phyloP scores from a whole-genome alignment of 35 echinoderm and acorn worm species.

The Lytechinus pictus region DNA sequence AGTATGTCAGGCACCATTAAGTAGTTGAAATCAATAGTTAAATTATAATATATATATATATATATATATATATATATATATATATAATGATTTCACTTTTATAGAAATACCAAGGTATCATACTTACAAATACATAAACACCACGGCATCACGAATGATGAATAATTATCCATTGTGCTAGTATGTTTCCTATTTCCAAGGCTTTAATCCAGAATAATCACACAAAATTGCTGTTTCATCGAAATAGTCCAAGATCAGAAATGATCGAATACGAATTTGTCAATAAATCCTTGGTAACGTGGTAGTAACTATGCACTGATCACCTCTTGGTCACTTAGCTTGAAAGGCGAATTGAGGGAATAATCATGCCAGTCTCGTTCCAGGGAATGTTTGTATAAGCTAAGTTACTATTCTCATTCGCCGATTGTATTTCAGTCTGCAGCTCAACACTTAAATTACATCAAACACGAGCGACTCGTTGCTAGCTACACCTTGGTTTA shows the following conservation, averaged over 20 bases:
- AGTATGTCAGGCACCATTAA: no score
- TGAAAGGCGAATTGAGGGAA: background rate
- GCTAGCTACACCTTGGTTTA: background rate
- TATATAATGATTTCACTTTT: no score
- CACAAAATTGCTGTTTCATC: background rate
- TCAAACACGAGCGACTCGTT: background rate
- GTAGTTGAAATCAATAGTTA: no score
- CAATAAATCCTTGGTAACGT: background rate
- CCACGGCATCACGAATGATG: background rate
- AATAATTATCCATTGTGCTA: background rate
- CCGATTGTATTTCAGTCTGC: background rate
- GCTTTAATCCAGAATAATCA: background rate
- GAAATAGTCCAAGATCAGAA: background rate
- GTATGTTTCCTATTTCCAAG: background rate
- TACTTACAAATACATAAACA: constrained; percentile 7
- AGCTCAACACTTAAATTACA: background rate
- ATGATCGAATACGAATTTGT: background rate
- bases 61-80: no score
- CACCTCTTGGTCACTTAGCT: background rate
- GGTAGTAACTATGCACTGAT: background rate
- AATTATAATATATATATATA: no score
- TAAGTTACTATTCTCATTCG: background rate
- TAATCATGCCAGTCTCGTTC: background rate
- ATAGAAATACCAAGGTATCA: background rate
- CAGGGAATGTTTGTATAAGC: background rate